phyloP scores from a whole-genome alignment of 2,797 vertebrate genomes.

The Otolemur crassicaudatus region DNA sequence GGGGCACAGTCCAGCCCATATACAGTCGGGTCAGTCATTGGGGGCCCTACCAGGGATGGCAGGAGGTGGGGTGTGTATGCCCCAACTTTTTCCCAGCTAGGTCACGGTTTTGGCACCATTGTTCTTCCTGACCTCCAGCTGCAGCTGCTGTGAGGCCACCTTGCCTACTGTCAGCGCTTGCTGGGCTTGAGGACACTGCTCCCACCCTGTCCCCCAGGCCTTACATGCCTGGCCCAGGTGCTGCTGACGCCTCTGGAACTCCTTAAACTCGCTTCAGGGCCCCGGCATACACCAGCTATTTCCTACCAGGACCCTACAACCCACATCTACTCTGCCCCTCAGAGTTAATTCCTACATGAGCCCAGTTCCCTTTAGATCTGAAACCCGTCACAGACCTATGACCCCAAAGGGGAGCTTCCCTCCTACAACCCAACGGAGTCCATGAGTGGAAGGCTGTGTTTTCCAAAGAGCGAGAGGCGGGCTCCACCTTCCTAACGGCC shows the following conservation, averaged over 20 bases:
- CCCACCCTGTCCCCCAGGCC: neutral
- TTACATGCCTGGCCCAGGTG: neutral
- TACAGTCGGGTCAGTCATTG: neutral
- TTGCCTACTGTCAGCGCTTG: neutral
- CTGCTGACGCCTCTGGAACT: neutral
- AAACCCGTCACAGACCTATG: neutral
- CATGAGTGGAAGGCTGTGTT: neutral
- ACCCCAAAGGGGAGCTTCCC: neutral
- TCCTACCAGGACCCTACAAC: neutral
- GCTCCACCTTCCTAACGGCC: neutral
- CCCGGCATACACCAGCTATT: neutral
- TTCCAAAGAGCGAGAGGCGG: neutral
- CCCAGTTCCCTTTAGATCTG: no score
- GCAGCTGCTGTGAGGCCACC: neutral
- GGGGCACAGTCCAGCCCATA: neutral
- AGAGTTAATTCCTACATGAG: neutral
- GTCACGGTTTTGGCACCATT: neutral
- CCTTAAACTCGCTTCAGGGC: neutral
- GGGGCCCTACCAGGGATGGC: rapidly evolving
- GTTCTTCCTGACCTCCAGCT: neutral
- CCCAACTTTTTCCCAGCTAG: neutral
- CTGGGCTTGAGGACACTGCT: neutral
- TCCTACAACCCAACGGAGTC: neutral
- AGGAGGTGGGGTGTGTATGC: neutral
- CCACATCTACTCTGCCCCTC: no score